Conservation (phyloP, 2,888 invertebrate species). For the Ischnura elegans region DNA sequence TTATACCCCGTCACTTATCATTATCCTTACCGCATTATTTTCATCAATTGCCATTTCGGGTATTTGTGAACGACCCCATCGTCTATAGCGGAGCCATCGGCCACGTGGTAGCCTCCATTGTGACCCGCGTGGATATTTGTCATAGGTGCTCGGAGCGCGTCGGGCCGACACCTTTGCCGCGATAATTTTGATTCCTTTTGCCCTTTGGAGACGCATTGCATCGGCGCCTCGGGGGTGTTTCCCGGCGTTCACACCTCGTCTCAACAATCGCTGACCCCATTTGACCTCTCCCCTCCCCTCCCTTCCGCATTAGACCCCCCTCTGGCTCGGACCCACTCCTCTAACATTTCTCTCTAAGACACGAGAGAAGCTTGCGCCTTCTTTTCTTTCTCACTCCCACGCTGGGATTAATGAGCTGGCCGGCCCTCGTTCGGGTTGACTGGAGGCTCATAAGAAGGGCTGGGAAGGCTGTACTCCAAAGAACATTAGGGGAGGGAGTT, state of each 20-base stretch:
- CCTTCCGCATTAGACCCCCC: background rate
- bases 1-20: too few species aligned
- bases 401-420: slow-evolving; percentile 56
- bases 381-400: slow-evolving; percentile 33
- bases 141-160: background rate
- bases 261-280: background rate
- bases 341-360: background rate
- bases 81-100: background rate
- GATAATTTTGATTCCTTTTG: background rate
- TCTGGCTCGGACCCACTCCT: background rate
- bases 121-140: background rate
- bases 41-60: too few species aligned
- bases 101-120: background rate
- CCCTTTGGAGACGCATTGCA: background rate
- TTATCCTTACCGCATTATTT: too few species aligned
- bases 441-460: background rate
- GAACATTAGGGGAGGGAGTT: too few species aligned
- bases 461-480: background rate
- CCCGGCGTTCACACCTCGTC: background rate
- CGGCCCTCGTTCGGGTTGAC: background rate
- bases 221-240: background rate
- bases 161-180: background rate
- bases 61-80: too few species aligned
- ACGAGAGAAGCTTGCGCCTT: background rate
- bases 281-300: background rate